Evolutionary conservation across 53 echinoderm and acorn worm genomes (phyloP), one percentile per base, ranked within the genome.

Genomic region (Apostichopus leukothele): DNA sequence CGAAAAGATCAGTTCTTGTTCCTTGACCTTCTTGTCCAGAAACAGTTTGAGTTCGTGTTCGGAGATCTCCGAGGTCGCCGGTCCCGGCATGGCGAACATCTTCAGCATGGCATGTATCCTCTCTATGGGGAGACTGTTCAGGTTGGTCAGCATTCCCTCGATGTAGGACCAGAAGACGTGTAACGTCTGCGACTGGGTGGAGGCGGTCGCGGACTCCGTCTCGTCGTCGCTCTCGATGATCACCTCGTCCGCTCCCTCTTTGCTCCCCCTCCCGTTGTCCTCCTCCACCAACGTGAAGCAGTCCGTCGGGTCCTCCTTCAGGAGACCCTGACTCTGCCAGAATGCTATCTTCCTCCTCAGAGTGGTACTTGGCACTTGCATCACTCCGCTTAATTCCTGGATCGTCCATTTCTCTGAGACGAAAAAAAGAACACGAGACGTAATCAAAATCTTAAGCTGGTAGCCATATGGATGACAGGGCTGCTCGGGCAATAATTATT

Each of bases 81-180:
- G 96, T 12, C 99, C 96, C 77, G 96, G 94, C 92, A 96, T 94
- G 50, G 99, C 95, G 84, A 98, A 98, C 95, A 96, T 98, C 93
- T 98, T 96, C 21, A 96, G 91, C 94, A 94, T 96, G 54, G 96
- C 93, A 67, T 96, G 92, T 88, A 98, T 98, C 7, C 99, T 91
- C 77, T 98, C 99, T 76, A 98, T 59, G 18, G 95, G 95, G 8
- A 98, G 76, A 18, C 95, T 94, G 63, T 93, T 94, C 13, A 98
- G 89, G 66, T 98, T 98, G 19, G 95, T 98, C 79, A 98, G 75
- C 99, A 98, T 98, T 50, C 99, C 99, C 22, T 94, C 95, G 73
- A 98, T 96, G 93, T 96, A 98, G 4, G 99, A 94, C 96, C 99
- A 98, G 84, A 93, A 98, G 78, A 97, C 99, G 93, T 98, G 99